These are phyloP conservation scores for Pristis pectinata DNA, from an alignment of 2,797 vertebrate genomes.

Conservation along the genomic window DNA sequence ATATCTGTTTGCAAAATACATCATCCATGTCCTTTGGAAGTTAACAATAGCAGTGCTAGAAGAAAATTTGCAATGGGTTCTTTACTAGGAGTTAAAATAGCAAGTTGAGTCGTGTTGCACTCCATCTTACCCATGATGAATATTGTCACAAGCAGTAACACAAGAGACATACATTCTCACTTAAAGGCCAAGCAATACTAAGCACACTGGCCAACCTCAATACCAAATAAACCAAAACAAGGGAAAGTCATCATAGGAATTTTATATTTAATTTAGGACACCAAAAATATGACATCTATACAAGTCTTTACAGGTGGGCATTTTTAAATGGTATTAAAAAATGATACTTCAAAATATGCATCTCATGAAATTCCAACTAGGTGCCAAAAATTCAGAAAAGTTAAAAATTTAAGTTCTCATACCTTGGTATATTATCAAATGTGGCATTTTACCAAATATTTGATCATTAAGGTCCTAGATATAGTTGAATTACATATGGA, in stretches of 20 bases:
- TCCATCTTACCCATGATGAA: neutral
- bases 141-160: neutral
- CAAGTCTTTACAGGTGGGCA: slow-evolving; percentile 2
- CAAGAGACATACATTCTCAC: neutral
- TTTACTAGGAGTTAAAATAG: neutral
- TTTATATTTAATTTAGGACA: slow-evolving; percentile 35
- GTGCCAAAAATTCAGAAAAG: slow-evolving; percentile 30
- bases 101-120: neutral
- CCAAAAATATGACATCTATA: slow-evolving; percentile 22
- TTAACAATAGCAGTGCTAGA: neutral
- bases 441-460: slow-evolving; percentile 4
- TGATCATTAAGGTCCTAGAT: slow-evolving; percentile 2
- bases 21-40: neutral
- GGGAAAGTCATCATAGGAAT: neutral
- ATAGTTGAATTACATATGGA: neutral
- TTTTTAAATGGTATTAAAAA: slow-evolving; percentile 34
- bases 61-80: neutral
- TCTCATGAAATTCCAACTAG: slow-evolving; percentile 13
- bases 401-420: slow-evolving; percentile 24
- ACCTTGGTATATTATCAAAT: neutral
- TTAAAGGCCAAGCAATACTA: neutral
- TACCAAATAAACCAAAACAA: neutral
- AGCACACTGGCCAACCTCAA: neutral
- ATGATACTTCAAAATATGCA: slow-evolving; percentile 22
- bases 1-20: neutral